Evolutionary conservation across 2,113 vertebrate species (phyloP).

Genomic region (Dasyurus viverrinus): DNA sequence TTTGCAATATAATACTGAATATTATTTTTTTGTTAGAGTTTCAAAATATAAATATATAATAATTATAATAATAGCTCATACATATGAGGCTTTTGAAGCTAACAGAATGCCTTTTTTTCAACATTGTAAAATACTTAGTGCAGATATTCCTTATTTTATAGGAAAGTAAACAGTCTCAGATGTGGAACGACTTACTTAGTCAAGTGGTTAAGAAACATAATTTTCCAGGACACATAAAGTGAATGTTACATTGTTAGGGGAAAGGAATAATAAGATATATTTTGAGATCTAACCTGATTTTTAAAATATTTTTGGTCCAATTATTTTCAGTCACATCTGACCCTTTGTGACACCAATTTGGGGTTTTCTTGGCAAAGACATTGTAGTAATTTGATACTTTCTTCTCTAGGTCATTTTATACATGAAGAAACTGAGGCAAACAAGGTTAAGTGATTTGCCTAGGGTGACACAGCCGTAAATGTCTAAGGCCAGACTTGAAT

Average conservation of each 20-base stretch:
- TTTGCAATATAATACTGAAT: neutral
- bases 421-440: too few relatives aligned
- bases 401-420: too few relatives aligned
- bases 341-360: neutral
- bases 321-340: neutral
- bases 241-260: neutral
- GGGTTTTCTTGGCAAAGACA: neutral
- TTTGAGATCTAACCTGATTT: neutral
- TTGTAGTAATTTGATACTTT: too few relatives aligned
- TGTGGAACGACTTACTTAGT: neutral
- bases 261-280: neutral
- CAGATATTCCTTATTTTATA: neutral
- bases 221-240: neutral
- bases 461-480: neutral
- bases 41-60: neutral
- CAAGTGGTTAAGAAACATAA: neutral
- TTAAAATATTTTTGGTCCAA: neutral
- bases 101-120: neutral
- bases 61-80: neutral
- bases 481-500: neutral
- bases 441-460: neutral
- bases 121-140: neutral
- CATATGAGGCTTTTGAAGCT: neutral
- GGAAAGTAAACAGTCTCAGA: neutral
- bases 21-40: neutral